Percentiles rank a stretch among this genome's conserved stretches.
Conservation (phyloP, 1,140 invertebrate species). For the Drusus annulatus region DNA sequence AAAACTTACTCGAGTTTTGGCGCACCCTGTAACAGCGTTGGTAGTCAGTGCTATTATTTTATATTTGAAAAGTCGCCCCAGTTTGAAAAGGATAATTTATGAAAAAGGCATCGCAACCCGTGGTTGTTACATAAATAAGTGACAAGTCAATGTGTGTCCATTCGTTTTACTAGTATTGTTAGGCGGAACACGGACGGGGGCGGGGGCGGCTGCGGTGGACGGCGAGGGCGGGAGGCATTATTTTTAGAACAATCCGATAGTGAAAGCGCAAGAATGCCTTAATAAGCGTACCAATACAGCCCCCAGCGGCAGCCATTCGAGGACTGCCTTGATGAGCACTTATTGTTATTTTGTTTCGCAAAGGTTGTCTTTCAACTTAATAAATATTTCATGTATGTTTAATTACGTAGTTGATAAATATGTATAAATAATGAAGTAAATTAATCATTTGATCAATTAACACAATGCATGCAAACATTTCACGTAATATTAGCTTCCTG, state of each 20-base stretch:
- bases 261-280: constrained; percentile 36
- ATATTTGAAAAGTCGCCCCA: constrained; percentile 44
- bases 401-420: no score
- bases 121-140: constrained; percentile 49
- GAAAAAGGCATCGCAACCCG: constrained; percentile 42
- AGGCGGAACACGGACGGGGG: constrained; percentile 3
- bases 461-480: no score
- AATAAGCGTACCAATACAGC: not conserved
- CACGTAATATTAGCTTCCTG: no score
- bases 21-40: not conserved
- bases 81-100: constrained; percentile 56
- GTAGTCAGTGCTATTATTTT: not conserved
- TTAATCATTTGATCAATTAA: no score
- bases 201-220: not conserved
- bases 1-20: no score
- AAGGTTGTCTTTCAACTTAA: no score
- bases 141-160: constrained; percentile 55
- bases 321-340: no score
- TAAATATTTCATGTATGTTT: no score
- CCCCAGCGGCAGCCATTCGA: no score
- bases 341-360: no score
- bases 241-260: constrained; percentile 42
- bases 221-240: constrained; percentile 30
- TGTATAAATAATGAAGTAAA: no score
- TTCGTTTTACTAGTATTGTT: constrained; percentile 13